Base-by-base conservation (phyloP, 2,797 vertebrate species). In the Knipowitschia caucasica region DNA sequence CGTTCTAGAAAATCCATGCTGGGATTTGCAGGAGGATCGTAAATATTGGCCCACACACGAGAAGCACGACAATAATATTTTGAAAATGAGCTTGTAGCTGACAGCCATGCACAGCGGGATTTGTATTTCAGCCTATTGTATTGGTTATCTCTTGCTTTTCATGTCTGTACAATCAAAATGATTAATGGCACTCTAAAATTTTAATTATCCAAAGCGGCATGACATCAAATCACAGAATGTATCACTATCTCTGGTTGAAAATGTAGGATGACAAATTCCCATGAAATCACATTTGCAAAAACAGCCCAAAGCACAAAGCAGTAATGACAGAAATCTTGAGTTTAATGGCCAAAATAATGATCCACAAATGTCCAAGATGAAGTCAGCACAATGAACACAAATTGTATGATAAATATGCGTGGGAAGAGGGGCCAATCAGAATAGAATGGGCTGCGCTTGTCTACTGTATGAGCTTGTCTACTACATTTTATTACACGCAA, bases 121-220 rank as follows among this genome's bases (percentile, higher is more conserved):
- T 67, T 62, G 18, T 54, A 25, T 51, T 68, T 20, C 29, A 25
- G 50, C 38, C 40, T 18, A 23, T n/a, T 30, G 56, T 52, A 51
- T 62, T 71, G 44, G 21, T 55, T 59, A 56, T 53, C 70, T 58
- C 26, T 56, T 60, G 53, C 54, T 64, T 80, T 72, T 72, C 56
- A 64, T 60, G 50, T 53, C 14, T 58, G 45, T 14, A 40, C 43
- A 65, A 75, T 75, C 50, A 55, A 53, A 73, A 57, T 69, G 60
- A 78, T 71, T 70, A 77, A 75, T 80, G 76, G 66, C 62, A 71
- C 51, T 62, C 60, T 58, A 57, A 63, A 55, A 64, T 15, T 27
- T 39, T 47, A 55, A 53, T 56, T 40, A n/a, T 14, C n/a, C 49
- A 25, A 64, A 54, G 30, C 62, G 29, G 26, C 30, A 35, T n/a